Evolutionary conservation across 2,888 invertebrate species (phyloP), one percentile per base, ranked within the genome.

Genomic region (Aphrophora alni): DNA sequence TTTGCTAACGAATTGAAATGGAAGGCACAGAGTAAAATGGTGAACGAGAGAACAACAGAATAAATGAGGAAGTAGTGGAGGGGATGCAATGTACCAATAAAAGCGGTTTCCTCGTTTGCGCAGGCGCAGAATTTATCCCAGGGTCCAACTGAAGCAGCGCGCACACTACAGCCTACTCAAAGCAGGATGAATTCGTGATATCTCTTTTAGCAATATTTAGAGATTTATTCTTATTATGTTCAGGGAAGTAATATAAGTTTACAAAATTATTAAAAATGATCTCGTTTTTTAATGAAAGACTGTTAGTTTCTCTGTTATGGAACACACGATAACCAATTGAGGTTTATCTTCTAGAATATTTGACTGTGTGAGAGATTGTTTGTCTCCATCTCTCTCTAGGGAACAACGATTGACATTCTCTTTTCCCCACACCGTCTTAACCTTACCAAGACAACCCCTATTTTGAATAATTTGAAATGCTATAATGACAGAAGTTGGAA

Each of bases 1-100:
- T 59, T 59, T 59, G 59, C 59, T 59, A 59, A 59, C 59, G 59
- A 59, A 59, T 59, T 59, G 59, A 59, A 59, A 59, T n/a, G 59
- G 59, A 59, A 59, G 59, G 59, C 59, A 59, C 21, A 59, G 59
- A 21, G 44, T 59, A 59, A 59, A 59, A 59, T 59, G 59, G 59
- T 21, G 59, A 59, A 59, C 59, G 59, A 59, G 59, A 59, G 21
- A 21, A 59, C 59, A 59, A 59, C 59, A 59, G 59, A 59, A 59
- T 59, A 59, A 59, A 59, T 59, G 59, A 21, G 59, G 59, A 59
- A 59, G 59, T 10, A 3, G 59, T 59, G 59, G 59, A 59, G 59
- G 59, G 59, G 59, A 59, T 21, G n/a, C 59, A 59, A 21, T 21
- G 59, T 59, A 59, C 59, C 59, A 59, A 59, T 59, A 59, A 59